These are phyloP conservation scores for Cranoglanis bouderius DNA, from an alignment of 2,113 vertebrate genomes.

Conservation along the genomic window DNA sequence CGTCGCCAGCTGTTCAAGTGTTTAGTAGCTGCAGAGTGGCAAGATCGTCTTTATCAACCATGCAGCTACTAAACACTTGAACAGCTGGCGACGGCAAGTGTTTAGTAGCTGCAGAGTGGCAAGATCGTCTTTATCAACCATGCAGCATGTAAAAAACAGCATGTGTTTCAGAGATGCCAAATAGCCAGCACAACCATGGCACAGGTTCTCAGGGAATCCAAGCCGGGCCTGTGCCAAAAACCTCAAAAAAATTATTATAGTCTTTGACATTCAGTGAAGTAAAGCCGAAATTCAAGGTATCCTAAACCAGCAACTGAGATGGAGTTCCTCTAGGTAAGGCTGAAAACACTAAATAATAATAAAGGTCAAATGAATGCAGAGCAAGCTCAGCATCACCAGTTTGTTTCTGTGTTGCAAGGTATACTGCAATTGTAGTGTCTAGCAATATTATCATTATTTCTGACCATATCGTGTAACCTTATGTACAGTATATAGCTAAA, in stretches of 20 bases:
- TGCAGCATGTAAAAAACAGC: conserved; percentile 45
- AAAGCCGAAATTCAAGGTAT: neutral
- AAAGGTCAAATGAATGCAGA: neutral
- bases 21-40: conserved; percentile 26
- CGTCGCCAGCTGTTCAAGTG: conserved; percentile 41
- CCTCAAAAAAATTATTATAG: conserved; percentile 2
- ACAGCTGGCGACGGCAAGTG: too few species aligned
- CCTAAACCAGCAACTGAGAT: neutral
- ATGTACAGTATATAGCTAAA: neutral
- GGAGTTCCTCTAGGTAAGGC: neutral
- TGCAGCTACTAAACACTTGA: too few species aligned
- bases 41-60: conserved; percentile 30
- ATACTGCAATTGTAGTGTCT: neutral
- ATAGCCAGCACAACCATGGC: conserved; percentile 21
- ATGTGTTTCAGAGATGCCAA: conserved; percentile 47
- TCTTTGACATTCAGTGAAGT: neutral
- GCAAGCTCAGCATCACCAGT: neutral
- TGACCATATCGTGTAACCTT: neutral
- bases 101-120: too few species aligned
- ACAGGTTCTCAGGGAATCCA: neutral
- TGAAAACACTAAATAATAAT: neutral
- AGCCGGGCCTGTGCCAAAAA: neutral
- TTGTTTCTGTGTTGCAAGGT: neutral
- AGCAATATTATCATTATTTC: neutral
- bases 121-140: too few species aligned